Evolutionary conservation across 2,797 vertebrate genomes (phyloP).

Genomic region (Hephaestus fuliginosus): DNA sequence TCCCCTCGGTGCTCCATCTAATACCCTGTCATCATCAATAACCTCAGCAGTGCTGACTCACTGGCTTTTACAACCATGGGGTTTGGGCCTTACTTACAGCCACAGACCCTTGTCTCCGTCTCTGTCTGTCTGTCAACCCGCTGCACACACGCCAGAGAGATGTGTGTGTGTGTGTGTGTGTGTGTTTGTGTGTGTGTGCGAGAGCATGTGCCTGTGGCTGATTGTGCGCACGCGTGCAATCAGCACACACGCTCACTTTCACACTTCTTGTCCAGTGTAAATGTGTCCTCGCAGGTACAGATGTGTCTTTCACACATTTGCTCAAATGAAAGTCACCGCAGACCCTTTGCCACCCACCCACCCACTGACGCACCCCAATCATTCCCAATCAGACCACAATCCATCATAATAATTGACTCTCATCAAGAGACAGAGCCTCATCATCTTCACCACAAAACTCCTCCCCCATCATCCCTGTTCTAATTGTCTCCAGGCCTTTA

Average conservation of each 20-base stretch:
- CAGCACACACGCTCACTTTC: conserved; percentile 6
- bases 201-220: neutral
- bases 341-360: conserved; percentile 55
- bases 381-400: conserved; percentile 59
- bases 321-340: conserved; percentile 28
- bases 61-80: conserved; percentile 79
- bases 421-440: conserved; percentile 70
- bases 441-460: conserved; percentile 58
- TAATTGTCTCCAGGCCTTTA: conserved; percentile 74
- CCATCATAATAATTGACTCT: conserved; percentile 71
- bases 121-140: conserved; percentile 65
- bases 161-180: neutral
- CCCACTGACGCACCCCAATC: conserved; percentile 39
- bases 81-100: conserved; percentile 78
- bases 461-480: conserved; percentile 28
- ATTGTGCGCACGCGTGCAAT: conserved; percentile 20
- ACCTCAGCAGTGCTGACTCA: conserved; percentile 83
- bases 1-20: conserved; percentile 74
- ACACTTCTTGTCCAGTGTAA: neutral
- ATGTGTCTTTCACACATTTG: conserved; percentile 28
- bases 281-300: conserved; percentile 45
- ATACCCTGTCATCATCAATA: conserved; percentile 86
- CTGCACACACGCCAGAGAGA: conserved; percentile 21
- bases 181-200: conserved; percentile 15
- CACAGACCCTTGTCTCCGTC: conserved; percentile 77